Base-by-base conservation (phyloP, 2,797 vertebrate genomes). In the Setipinna tenuifilis region DNA sequence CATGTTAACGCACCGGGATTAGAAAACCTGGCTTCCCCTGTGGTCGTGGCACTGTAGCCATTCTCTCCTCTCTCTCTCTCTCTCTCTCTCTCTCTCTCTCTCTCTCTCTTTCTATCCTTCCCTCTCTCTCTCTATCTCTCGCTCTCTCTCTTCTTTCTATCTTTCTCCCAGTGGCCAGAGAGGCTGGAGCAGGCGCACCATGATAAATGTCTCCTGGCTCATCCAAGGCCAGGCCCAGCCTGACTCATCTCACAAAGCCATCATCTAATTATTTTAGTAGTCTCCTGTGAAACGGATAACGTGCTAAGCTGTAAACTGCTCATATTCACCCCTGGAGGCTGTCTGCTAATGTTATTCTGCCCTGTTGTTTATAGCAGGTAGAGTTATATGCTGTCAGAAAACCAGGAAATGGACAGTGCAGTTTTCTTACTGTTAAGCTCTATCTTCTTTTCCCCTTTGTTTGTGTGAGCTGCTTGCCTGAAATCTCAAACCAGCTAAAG, bases 31-130 rank as follows among this genome's bases (percentile, higher is more conserved):
- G 31, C 71, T 44, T 78, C 71, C 35, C 71, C 35, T 78, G 71
- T 44, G 71, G 31, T 75, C 31, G 16, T 17, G 16, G 68, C 68
- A 71, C 82, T 83, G 81, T 81, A 91, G 92, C 92, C 91, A 0
- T 87, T 85, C 62, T 86, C 78, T 85, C 92, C 91, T 0, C 87
- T 85, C 62, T 86, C 71, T 85, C 83, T 88, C 86, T 81, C 59
- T 0, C 17, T 83, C 57, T 17, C 3, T 61, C 59, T 61, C 19
- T 21, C 19, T 21, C 19, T 21, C 19, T 61, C 59, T 61, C 59
- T 61, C 59, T 61, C 23, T 14, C 23, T 25, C 62, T 68, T 23
- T 68, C 62, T 68, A 9, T 68, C 62, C 28, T 12, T 68, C 25
- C 14, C n/a, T 84, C 57, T 85, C 87, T 54, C 50, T 54, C 50